Percentiles rank a stretch among this genome's conserved stretches.
phyloP scores from a whole-genome alignment of 2,888 invertebrate genomes.

The Pollenia angustigena region DNA sequence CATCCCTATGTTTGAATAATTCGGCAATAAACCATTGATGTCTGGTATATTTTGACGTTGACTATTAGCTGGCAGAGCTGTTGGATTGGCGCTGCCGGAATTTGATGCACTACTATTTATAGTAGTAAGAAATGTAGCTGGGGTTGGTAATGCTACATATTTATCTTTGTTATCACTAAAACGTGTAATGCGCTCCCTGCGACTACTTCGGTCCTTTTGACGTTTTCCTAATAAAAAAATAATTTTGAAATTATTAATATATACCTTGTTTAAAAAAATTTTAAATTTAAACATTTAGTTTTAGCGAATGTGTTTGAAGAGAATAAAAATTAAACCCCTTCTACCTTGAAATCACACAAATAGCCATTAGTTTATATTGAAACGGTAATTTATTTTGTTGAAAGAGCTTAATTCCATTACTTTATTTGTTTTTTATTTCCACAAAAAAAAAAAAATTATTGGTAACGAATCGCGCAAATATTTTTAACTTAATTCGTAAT shows the following conservation, averaged over 20 bases:
- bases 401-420: too few species aligned
- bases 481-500: too few species aligned
- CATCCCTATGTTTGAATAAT: constrained; percentile 43
- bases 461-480: too few species aligned
- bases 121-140: constrained; percentile 77
- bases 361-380: too few species aligned
- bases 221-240: constrained; percentile 80
- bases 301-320: too few species aligned
- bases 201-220: constrained; percentile 77
- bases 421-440: too few species aligned
- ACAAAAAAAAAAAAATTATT: too few species aligned
- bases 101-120: constrained; percentile 53
- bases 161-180: constrained; percentile 84
- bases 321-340: too few species aligned
- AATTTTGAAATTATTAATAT: constrained; percentile 19
- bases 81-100: constrained; percentile 23
- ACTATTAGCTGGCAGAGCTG: constrained; percentile 28
- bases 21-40: constrained; percentile 59
- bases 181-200: constrained; percentile 82
- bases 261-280: neutral
- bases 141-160: constrained; percentile 67
- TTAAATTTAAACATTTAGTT: too few species aligned
- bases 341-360: too few species aligned
- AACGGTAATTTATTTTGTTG: too few species aligned
- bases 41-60: constrained; percentile 53